phyloP scores from a whole-genome alignment of 2,888 invertebrate genomes.

The Aphodius sticticus region DNA sequence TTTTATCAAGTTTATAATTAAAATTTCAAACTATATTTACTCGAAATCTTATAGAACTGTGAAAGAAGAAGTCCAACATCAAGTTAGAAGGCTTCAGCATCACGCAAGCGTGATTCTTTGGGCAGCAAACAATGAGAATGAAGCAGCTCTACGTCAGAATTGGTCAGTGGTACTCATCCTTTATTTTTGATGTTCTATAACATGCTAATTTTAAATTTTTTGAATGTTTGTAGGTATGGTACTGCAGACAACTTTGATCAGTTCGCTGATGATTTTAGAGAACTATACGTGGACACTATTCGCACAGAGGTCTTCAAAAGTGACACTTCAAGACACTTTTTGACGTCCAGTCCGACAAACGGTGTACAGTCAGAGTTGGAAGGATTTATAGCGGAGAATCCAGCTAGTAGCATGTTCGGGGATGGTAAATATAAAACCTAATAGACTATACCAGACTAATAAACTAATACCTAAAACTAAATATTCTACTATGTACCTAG shows the following conservation, averaged over 20 bases:
- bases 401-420: conserved; percentile 82
- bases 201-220: conserved; percentile 8
- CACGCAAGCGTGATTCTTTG: conserved; percentile 90
- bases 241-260: conserved; percentile 47
- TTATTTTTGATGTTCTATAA: conserved; percentile 12
- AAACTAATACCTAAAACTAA: background rate
- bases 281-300: conserved; percentile 83
- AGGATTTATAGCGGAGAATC: conserved; percentile 80
- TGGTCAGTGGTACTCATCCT: conserved; percentile 67
- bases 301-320: conserved; percentile 68
- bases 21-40: conserved; percentile 18
- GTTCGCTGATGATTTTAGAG: conserved; percentile 76
- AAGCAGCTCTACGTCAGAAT: conserved; percentile 82
- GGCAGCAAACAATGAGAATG: conserved; percentile 98
- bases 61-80: conserved; percentile 78
- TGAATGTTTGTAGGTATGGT: conserved; percentile 63
- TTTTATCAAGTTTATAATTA: conserved; percentile 13
- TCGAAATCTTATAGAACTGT: conserved; percentile 66
- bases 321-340: conserved; percentile 72
- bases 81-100: conserved; percentile 80
- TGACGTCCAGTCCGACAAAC: conserved; percentile 93
- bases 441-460: background rate
- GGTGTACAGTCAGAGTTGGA: conserved; percentile 76
- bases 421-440: conserved; percentile 70
- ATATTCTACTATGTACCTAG: too few relatives aligned